These are phyloP conservation scores for Stratiolaelaps scimitus DNA, from an alignment of 1,140 invertebrate species.

Conservation along the genomic window DNA sequence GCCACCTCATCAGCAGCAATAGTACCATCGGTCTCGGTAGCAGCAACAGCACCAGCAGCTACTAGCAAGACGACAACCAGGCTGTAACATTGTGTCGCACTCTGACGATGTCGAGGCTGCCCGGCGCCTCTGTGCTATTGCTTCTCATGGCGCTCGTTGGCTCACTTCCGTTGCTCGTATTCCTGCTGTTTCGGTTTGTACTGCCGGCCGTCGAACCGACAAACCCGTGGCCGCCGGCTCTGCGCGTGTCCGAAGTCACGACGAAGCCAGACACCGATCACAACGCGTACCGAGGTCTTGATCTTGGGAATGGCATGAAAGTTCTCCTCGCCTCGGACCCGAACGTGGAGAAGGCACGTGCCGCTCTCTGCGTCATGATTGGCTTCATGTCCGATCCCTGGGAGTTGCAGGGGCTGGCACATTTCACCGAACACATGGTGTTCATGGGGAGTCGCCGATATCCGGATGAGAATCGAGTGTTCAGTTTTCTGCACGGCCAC, in stretches of 20 bases:
- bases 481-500: slow-evolving; percentile 51
- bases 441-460: slow-evolving; percentile 49
- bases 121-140: slow-evolving; percentile 4
- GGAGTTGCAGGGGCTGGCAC: slow-evolving; percentile 46
- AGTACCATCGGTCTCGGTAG: too few species aligned
- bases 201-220: slow-evolving; percentile 12
- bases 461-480: slow-evolving; percentile 39
- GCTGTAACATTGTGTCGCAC: too few species aligned
- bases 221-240: not conserved
- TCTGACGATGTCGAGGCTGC: slow-evolving; percentile 2
- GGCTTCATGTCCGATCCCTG: slow-evolving; percentile 58
- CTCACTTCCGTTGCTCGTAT: slow-evolving; percentile 9
- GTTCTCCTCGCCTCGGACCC: slow-evolving; percentile 79
- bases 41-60: too few species aligned
- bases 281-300: slow-evolving; percentile 63
- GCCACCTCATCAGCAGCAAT: too few species aligned
- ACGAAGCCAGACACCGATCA: slow-evolving; percentile 65
- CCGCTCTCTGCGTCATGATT: slow-evolving; percentile 51
- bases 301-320: slow-evolving; percentile 71
- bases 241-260: slow-evolving; percentile 47
- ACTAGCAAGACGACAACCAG: too few species aligned
- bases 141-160: slow-evolving; percentile 16
- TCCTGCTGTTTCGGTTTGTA: not conserved
- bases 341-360: slow-evolving; percentile 80
- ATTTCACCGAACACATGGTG: slow-evolving; percentile 51